Evolutionary conservation across 2,888 invertebrate genomes (phyloP), one percentile per base, ranked within the genome.

Genomic region (Plebejus melissa): DNA sequence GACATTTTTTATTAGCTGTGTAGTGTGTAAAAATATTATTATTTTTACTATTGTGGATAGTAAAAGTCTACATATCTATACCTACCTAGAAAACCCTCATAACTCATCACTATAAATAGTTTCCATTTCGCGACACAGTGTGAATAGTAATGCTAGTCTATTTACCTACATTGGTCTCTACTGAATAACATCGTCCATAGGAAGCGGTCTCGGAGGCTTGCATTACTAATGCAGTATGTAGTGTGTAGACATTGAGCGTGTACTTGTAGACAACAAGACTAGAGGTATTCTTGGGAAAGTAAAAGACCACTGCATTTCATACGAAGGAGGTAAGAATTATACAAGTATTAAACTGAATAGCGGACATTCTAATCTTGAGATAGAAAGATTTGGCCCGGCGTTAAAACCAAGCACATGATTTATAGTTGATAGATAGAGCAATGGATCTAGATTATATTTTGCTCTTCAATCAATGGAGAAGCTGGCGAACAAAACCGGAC

Each of bases 121-220:
- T 72, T 28, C 32, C 32, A 72, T 54, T 72, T 6, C 54, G 50
- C 72, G 16, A 50, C 72, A 72, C 50, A 36, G 13, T 50, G 16
- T 54, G 72, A 72, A 72, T 72, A 6, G 16, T 72, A 72, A 72
- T 72, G 28, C 6, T 5, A 54, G 41, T 72, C 72, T 50, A 72
- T 72, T 72, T 54, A 72, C 72, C 72, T 2, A 72, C 46, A 50
- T 50, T 46, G 72, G 72, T 72, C 72, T 54, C 72, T 54, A 50
- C 32, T 72, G 72, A 50, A 72, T 72, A 72, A 32, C 50, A 32
- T 54, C 22, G 22, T 54, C 50, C 72, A 28, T 72, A 50, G 72
- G 54, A 41, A 54, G 13, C 72, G 16, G 72, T 32, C 54, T 50
- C 54, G 72, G 32, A 32, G 72, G 54, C 28, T 32, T 28, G 72